Base-by-base conservation (phyloP, 2,888 invertebrate species). In the Andrena flavipes region DNA sequence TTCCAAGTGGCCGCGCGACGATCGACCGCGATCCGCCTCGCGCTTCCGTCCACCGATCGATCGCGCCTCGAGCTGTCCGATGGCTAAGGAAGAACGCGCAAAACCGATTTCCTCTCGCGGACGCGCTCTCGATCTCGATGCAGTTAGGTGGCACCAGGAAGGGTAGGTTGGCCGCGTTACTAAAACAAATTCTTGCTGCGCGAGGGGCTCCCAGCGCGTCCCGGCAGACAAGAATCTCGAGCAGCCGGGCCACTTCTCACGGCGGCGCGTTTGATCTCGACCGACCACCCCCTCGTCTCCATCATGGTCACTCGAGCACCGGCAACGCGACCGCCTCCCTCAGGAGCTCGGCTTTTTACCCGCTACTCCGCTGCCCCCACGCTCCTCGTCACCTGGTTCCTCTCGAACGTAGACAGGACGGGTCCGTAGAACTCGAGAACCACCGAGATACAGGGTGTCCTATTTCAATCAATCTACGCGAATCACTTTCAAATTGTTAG, bases 161-260 rank as follows among this genome's bases (percentile, higher is more conserved):
- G 83, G 81, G 84, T 59, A 82, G 88, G 83, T 86, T 85, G 69
- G 62, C 76, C 85, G 84, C 82, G 90, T 91, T 89, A 88, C 88
- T 90, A 91, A 91, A 92, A 92, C 91, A 91, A 92, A 92, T 92
- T 92, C 91, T 89, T 90, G 83, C 84, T 80, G 84, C 85, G 80
- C 73, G 59, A 30, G 85, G 89, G 88, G 88, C 90, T 91, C 87
- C 88, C 90, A 91, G 87, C 88, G 87, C 91, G 88, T 91, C 91
- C 89, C 86, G 87, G 84, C 90, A 93, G 93, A 92, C 93, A 93
- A 93, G 92, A 92, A 93, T 93, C 92, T 93, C 90, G 90, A 90
- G 87, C 92, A 92, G 92, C 91, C 91, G 91, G 91, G 90, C 92
- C 91, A 93, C 92, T 93, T 93, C 93, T 92, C 93, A 92, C 92